These are phyloP conservation scores for Thamnophis sirtalis DNA, from an alignment of 2,113 vertebrate genomes.

Conservation along the genomic window DNA sequence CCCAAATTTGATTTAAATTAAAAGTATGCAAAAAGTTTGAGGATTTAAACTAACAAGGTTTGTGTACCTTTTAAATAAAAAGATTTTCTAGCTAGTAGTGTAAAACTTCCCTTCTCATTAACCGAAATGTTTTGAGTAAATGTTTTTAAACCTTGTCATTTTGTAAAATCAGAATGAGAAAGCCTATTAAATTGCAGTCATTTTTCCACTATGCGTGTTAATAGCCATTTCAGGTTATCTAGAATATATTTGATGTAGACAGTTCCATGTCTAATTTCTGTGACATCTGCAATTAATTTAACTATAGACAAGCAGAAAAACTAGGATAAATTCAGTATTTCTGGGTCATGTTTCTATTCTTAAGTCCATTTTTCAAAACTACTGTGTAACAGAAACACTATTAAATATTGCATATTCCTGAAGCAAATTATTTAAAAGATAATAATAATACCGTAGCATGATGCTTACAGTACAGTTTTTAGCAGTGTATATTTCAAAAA, in stretches of 20 bases:
- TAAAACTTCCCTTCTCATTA: neutral
- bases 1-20: neutral
- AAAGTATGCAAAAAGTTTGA: neutral
- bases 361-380: neutral
- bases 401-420: slow-evolving; percentile 41
- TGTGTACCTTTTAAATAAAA: neutral
- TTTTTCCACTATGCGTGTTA: slow-evolving; percentile 36
- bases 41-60: neutral
- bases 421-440: slow-evolving; percentile 30
- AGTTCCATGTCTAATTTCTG: neutral
- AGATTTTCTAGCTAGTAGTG: neutral
- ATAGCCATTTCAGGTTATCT: slow-evolving; percentile 30
- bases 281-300: slow-evolving; percentile 8
- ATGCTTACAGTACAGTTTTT: slow-evolving; percentile 6
- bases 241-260: slow-evolving; percentile 39
- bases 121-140: slow-evolving; percentile 14
- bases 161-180: slow-evolving; percentile 34
- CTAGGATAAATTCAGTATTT: neutral
- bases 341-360: neutral
- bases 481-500: neutral
- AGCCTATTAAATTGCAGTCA: slow-evolving; percentile 39
- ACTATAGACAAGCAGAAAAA: slow-evolving; percentile 11
- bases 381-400: slow-evolving; percentile 14
- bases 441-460: slow-evolving; percentile 9
- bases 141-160: slow-evolving; percentile 13